These are phyloP conservation scores for Anoplophora glabripennis DNA, from an alignment of 1,140 invertebrate species.

Conservation along the genomic window DNA sequence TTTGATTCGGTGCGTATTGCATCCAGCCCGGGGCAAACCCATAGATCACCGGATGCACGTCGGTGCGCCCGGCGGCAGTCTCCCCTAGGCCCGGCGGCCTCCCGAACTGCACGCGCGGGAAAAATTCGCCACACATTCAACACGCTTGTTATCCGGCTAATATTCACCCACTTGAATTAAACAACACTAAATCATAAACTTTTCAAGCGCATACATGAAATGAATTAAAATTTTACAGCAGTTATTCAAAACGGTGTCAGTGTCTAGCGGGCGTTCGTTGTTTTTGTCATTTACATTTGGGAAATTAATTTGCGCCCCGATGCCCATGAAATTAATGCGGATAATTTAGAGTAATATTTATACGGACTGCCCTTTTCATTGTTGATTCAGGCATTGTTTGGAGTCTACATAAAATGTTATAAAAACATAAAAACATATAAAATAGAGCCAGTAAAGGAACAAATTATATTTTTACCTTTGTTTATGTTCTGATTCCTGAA, in stretches of 20 bases:
- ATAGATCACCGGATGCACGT: neutral
- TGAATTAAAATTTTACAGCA: conserved; percentile 38
- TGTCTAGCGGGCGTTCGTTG: conserved; percentile 27
- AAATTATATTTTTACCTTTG: too few relatives aligned
- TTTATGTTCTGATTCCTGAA: too few relatives aligned
- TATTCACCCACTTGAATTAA: conserved; percentile 35
- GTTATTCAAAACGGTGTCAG: conserved; percentile 31
- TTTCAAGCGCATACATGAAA: conserved; percentile 35
- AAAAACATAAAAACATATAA: too few relatives aligned
- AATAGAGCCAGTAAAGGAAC: too few relatives aligned
- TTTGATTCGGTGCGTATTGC: neutral
- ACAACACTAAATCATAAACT: conserved; percentile 36
- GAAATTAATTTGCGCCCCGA: conserved; percentile 33
- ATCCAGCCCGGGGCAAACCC: neutral
- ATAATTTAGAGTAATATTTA: conserved; percentile 16
- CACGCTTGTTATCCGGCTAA: conserved; percentile 26
- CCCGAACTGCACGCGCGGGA: conserved; percentile 20
- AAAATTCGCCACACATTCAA: conserved; percentile 31
- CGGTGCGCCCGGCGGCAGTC: neutral
- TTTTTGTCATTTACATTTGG: conserved; percentile 33
- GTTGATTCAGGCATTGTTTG: too few relatives aligned
- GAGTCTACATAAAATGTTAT: too few relatives aligned
- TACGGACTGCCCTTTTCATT: neutral
- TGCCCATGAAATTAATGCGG: conserved; percentile 29
- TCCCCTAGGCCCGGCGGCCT: neutral